Percentiles rank a stretch among this genome's conserved stretches.
phyloP scores from a whole-genome alignment of 2,113 vertebrate species.

The Alethe castanea region DNA sequence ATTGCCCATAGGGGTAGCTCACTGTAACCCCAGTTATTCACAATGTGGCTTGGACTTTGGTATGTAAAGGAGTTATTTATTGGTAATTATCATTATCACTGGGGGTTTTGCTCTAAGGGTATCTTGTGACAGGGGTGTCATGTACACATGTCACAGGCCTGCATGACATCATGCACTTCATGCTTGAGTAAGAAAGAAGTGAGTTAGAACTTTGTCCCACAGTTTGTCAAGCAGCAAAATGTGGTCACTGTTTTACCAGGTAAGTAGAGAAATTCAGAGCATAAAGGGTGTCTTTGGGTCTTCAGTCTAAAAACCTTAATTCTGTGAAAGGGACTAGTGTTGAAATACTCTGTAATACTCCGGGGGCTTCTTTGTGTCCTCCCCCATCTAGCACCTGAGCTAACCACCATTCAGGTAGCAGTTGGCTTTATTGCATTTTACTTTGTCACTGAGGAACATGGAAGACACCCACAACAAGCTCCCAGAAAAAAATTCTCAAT shows the following conservation, averaged over 20 bases:
- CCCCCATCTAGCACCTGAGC: not conserved
- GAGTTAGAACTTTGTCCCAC: not conserved
- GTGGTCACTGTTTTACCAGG: not conserved
- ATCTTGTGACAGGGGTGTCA: not conserved
- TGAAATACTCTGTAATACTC: not conserved
- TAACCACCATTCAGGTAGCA: not conserved
- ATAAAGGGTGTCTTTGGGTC: not conserved
- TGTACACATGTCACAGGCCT: not conserved
- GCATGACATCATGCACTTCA: not conserved
- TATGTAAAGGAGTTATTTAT: not conserved
- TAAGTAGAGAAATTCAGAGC: not conserved
- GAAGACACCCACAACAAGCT: fast-evolving
- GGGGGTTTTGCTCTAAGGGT: not conserved
- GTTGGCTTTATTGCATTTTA: not conserved
- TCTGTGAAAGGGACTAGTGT: not conserved
- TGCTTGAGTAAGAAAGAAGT: not conserved
- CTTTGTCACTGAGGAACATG: not conserved
- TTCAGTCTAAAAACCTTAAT: not conserved
- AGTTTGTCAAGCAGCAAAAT: not conserved
- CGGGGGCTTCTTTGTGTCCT: not conserved
- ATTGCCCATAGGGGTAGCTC: not conserved
- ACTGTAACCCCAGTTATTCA: not conserved
- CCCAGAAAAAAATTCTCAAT: not conserved
- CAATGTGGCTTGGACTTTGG: not conserved
- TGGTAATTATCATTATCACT: not conserved